phyloP scores from a whole-genome alignment of 2,113 vertebrate genomes.

The Tylochromis polylepis region DNA sequence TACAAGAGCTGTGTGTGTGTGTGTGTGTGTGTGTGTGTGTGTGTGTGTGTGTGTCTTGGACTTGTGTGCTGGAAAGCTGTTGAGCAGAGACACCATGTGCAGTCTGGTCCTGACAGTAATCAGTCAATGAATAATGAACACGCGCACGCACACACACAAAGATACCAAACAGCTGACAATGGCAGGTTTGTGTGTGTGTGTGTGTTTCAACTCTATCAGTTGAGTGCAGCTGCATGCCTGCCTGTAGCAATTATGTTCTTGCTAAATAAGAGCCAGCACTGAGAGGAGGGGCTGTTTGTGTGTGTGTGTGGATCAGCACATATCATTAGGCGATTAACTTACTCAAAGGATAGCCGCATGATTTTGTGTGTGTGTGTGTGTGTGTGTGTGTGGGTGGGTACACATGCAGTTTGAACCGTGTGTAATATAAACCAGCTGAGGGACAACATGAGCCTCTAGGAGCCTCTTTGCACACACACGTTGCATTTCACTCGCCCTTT shows the following conservation, averaged over 20 bases:
- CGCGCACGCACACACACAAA: conserved; percentile 28
- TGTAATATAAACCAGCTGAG: conserved; percentile 54
- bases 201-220: conserved; percentile 58
- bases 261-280: conserved; percentile 42
- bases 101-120: conserved; percentile 57
- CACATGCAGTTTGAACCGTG: conserved; percentile 50
- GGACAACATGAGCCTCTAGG: conserved; percentile 36
- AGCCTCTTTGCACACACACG: conserved; percentile 8
- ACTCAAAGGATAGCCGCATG: conserved; percentile 50
- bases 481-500: not conserved
- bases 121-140: conserved; percentile 70
- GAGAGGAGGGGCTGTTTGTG: not conserved
- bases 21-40: too few species aligned
- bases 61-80: conserved; percentile 25
- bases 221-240: conserved; percentile 70
- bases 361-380: conserved; percentile 18
- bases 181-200: conserved; percentile 45
- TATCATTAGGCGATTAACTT: conserved; percentile 59
- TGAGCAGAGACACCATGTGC: conserved; percentile 43
- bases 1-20: too few species aligned
- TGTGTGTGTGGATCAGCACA: not conserved
- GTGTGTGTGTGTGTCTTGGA: not conserved
- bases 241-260: conserved; percentile 62
- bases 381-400: conserved; percentile 14
- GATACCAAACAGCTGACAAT: conserved; percentile 58